Evolutionary conservation across 2,113 vertebrate species (phyloP), one percentile per base, ranked within the genome.

Genomic region (Sturnira hondurensis): DNA sequence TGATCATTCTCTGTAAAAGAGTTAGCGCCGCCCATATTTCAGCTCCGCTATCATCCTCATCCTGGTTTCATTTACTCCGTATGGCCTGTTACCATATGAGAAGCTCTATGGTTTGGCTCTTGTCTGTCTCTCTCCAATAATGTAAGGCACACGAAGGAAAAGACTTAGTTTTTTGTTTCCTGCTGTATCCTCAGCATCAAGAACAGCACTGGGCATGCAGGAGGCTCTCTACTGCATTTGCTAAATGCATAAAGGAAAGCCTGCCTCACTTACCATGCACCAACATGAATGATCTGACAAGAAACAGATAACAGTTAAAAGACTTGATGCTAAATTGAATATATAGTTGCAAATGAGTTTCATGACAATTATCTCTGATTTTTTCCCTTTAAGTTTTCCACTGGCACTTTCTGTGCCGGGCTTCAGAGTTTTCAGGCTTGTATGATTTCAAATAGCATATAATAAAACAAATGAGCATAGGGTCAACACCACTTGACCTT

Each of bases 391-490:
- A 94, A 38, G 33, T 76, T 96, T 86, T 50, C 47, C 74, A 61
- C 88, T 80, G 65, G 89, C 26, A 56, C 68, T 61, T 93, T 92
- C 56, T 61, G 58, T 96, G 45, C n/a, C 11, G 41, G 15, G 68
- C 94, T 97, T 95, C 78, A 91, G 91, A 45, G 61, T 91, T 95
- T 96, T 96, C 33, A 74, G 95, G 74, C 63, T 91, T 76, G 15
- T 81, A 54, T 84, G 91, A 95, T 96, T 98, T 96, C 65, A n/a
- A 58, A 93, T 38, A 96, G 89, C 83, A 56, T 90, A 93, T 92
- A 52, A 93, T 97, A 96, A 97, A 96, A 96, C 96, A 97, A 97
- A 97, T 96, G 96, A 97, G 93, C 88, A 76, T 38, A 38, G 90
- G 26, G 94, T 92, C 97, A 96, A 97, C 95, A 96, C 68, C 65